Evolutionary conservation across 2,113 vertebrate species (phyloP).

Genomic region (Lipotes vexillifer): DNA sequence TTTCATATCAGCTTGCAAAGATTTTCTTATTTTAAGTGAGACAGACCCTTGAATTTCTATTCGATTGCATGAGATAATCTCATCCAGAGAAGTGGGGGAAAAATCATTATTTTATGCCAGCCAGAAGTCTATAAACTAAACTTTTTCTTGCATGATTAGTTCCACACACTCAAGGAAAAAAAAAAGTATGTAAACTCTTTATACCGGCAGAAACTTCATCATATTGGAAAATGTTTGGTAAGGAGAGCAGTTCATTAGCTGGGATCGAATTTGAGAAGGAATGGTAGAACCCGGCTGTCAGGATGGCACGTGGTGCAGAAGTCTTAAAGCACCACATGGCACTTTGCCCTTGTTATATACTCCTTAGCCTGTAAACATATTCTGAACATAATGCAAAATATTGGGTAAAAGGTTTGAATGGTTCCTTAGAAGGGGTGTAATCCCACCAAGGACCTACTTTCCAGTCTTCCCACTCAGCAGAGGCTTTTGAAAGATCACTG

Average conservation of each 20-base stretch:
- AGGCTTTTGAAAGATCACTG: background rate
- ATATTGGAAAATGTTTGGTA: background rate
- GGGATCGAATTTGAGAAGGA: background rate
- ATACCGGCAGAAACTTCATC: background rate
- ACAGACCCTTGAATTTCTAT: background rate
- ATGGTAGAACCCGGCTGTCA: fast-evolving
- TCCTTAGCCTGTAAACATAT: background rate
- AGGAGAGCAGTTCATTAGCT: background rate
- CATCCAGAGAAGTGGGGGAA: background rate
- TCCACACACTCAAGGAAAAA: background rate
- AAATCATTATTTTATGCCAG: background rate
- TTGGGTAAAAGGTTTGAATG: background rate
- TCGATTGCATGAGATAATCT: background rate
- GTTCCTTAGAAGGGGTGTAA: background rate
- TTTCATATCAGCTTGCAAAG: conserved; percentile 7
- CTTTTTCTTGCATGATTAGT: background rate
- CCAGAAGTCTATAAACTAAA: background rate
- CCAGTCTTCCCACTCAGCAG: background rate
- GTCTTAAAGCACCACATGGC: background rate
- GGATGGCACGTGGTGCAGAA: fast-evolving
- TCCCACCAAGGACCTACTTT: background rate
- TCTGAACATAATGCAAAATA: background rate
- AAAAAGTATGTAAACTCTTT: background rate
- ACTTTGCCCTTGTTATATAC: background rate
- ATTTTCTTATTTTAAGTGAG: background rate